phyloP scores from a whole-genome alignment of 2,888 invertebrate genomes.

The Anoplius nigerrimus region DNA sequence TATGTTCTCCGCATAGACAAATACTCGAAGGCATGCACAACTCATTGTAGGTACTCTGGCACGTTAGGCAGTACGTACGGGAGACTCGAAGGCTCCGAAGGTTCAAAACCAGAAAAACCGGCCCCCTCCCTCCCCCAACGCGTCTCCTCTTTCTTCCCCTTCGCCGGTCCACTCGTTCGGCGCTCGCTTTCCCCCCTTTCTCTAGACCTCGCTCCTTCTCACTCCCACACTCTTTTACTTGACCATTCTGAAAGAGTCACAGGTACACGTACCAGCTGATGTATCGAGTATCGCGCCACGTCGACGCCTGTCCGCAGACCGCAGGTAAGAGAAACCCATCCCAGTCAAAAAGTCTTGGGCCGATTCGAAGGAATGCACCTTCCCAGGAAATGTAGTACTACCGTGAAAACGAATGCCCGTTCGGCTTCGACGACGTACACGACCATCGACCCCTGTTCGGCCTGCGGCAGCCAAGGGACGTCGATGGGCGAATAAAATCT shows the following conservation, averaged over 20 bases:
- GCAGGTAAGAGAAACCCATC: constrained; percentile 56
- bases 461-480: too few relatives aligned
- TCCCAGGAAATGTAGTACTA: constrained; percentile 2
- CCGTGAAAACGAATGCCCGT: too few relatives aligned
- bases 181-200: constrained; percentile 28
- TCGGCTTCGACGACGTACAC: too few relatives aligned
- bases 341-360: constrained; percentile 47
- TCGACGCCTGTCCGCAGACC: constrained; percentile 51
- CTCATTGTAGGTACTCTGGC: constrained; percentile 18
- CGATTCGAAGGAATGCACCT: constrained; percentile 33
- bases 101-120: constrained; percentile 73
- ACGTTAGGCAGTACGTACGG: constrained; percentile 35
- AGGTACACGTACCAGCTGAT: constrained; percentile 53
- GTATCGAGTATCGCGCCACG: constrained; percentile 58
- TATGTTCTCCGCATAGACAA: too few relatives aligned
- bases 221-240: neutral
- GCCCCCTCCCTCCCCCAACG: constrained; percentile 60
- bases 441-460: too few relatives aligned
- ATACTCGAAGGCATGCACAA: constrained; percentile 15
- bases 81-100: constrained; percentile 34
- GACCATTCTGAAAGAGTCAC: constrained; percentile 37
- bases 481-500: too few relatives aligned
- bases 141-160: constrained; percentile 46
- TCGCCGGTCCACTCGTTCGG: constrained; percentile 33
- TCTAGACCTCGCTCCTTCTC: constrained; percentile 10